phyloP scores from a whole-genome alignment of 2,113 vertebrate genomes.

The Malurus melanocephalus region DNA sequence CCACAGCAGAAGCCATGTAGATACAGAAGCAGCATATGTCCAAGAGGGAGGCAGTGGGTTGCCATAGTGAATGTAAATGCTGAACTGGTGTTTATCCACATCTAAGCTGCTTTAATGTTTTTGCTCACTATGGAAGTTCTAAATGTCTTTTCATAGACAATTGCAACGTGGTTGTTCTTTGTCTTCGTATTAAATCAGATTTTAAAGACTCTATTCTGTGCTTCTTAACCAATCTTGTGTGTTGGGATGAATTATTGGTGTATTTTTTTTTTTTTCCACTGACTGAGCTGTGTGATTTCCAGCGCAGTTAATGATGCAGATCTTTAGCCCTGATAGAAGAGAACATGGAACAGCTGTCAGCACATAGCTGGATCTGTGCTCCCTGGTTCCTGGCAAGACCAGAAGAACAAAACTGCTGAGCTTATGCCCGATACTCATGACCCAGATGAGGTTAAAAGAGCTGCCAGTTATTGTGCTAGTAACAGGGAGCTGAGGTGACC shows the following conservation, averaged over 20 bases:
- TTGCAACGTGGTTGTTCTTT: neutral
- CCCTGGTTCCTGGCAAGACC: neutral
- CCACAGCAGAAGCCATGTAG: neutral
- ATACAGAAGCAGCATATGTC: neutral
- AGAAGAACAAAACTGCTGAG: neutral
- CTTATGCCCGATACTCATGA: neutral
- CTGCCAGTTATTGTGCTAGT: neutral
- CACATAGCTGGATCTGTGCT: neutral
- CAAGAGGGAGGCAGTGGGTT: neutral
- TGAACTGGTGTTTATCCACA: neutral
- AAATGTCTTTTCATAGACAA: neutral
- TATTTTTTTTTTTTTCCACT: neutral
- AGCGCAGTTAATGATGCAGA: neutral
- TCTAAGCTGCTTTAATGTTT: neutral
- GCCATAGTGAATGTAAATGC: constrained; percentile 40
- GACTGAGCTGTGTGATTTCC: neutral
- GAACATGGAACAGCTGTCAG: neutral
- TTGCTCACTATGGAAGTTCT: neutral
- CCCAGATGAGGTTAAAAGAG: neutral
- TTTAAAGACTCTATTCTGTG: neutral
- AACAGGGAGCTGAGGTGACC: neutral
- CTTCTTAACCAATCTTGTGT: neutral
- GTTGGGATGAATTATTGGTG: neutral
- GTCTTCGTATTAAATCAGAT: neutral
- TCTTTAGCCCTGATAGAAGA: neutral